Evolutionary conservation across 2,888 invertebrate species (phyloP), one percentile per base, ranked within the genome.

Genomic region (Gnatocerus cornutus): DNA sequence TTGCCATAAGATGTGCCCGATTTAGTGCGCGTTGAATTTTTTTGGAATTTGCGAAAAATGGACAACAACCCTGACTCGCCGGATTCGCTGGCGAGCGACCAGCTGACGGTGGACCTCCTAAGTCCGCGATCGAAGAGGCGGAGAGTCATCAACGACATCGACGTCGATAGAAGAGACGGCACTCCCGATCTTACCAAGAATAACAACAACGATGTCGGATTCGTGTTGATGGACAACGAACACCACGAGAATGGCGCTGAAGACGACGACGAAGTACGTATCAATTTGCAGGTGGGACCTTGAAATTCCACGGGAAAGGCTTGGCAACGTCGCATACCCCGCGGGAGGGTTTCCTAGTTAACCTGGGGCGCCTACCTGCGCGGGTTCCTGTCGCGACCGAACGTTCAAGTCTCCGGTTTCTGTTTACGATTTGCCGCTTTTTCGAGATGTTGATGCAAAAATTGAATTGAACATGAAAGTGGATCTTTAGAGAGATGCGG

Each of bases 181-280:
- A 77, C 81, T 9, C 79, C 80, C 14, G 81, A 83, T 62, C 74
- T 82, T 14, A 77, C 76, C 67, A 83, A 82, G 67, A 81, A 80
- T 61, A 74, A 83, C 78, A 86, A 83, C 75, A 84, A 85, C 73
- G 86, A 86, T 73, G 86, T 86, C n/a, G 81, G 83, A 8, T 87
- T 86, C 74, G 86, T 86, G 48, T 80, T 87, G 68, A 85, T 86
- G 81, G 85, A 86, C 46, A 84, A 84, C 13, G 83, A 84, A 2
- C 77, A 73, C 27, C 77, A 77, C 55, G 80, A 82, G 68, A 82
- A 82, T 48, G 79, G 80, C 52, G 78, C 80, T 50, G 80, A 80
- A 29, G 84, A 84, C 29, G 83, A 84, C 21, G 84, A 84, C 39
- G 80, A 80, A 74, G 85, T 84, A 82, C 74, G 84, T 79, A 76